Percentiles rank a stretch among this genome's conserved stretches.
phyloP scores from a whole-genome alignment of 2,797 vertebrate species.

The Brachymystax lenok region DNA sequence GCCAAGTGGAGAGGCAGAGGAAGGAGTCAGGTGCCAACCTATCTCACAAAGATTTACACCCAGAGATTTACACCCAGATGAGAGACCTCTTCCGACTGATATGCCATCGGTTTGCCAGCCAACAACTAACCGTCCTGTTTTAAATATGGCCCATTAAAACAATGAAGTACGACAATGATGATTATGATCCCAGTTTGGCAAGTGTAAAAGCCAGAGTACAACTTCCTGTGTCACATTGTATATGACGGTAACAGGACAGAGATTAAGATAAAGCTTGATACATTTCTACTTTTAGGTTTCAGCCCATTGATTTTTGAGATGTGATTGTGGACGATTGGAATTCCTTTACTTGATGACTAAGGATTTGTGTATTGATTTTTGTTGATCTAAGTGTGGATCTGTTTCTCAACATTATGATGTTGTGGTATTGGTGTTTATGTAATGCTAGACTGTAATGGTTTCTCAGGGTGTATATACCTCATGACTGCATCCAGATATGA shows the following conservation, averaged over 20 bases:
- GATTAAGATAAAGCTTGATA: background rate
- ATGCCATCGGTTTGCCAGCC: background rate
- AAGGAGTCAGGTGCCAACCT: background rate
- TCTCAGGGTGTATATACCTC: background rate
- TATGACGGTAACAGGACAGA: background rate
- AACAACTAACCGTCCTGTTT: background rate
- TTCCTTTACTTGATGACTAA: background rate
- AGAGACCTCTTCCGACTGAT: background rate
- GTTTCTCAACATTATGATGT: background rate
- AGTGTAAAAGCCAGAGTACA: background rate
- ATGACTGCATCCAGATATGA: background rate
- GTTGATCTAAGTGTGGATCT: too few species aligned
- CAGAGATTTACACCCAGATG: background rate
- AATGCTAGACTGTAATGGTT: background rate
- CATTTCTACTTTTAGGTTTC: background rate
- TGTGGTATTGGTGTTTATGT: background rate
- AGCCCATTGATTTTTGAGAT: background rate
- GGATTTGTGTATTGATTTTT: background rate
- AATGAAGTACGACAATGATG: background rate
- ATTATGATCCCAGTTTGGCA: background rate
- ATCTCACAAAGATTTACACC: background rate
- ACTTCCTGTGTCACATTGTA: background rate
- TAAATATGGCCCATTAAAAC: constrained; percentile 10
- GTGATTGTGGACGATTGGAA: background rate
- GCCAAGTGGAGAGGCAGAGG: background rate